Percentiles rank a stretch among this genome's conserved stretches.
Evolutionary conservation across 1,140 invertebrate genomes (phyloP).

Genomic region (Thalassaphorura encarpata): DNA sequence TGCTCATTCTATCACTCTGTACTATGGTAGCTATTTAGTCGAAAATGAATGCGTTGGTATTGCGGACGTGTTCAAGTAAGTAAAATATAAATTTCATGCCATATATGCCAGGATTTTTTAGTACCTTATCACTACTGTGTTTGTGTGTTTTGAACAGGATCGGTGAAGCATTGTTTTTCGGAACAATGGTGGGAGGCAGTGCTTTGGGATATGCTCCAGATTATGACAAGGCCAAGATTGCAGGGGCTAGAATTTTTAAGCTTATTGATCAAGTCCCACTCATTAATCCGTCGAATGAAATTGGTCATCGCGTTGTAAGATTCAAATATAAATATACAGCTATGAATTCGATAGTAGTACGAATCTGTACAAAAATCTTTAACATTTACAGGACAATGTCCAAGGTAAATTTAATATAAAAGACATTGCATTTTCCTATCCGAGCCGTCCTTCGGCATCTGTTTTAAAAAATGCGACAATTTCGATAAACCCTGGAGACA

Average conservation of each 20-base stretch:
- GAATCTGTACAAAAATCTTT: too few species aligned
- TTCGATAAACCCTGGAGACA: conserved; percentile 32
- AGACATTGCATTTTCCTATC: conserved; percentile 41
- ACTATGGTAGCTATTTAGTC: conserved; percentile 47
- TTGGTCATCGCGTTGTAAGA: neutral
- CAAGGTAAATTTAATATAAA: too few species aligned
- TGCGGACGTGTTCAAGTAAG: conserved; percentile 44
- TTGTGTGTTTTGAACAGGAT: too few species aligned
- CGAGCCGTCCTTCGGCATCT: conserved; percentile 36
- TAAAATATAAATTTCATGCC: conserved; percentile 7
- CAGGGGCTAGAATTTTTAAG: conserved; percentile 13
- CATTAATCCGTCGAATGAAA: neutral
- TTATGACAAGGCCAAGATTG: conserved; percentile 34
- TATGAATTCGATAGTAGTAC: too few species aligned
- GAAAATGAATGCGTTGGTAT: conserved; percentile 36
- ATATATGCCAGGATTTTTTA: neutral
- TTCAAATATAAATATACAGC: too few species aligned
- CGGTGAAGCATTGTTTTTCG: conserved; percentile 11
- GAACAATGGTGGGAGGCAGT: neutral
- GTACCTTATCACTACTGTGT: neutral
- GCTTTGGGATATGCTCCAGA: conserved; percentile 31
- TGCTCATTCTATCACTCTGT: conserved; percentile 44
- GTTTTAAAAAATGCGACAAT: conserved; percentile 36
- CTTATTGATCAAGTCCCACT: conserved; percentile 28
- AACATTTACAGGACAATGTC: too few species aligned